phyloP scores from a whole-genome alignment of 2,113 vertebrate species.

The Chaetodon auriga region DNA sequence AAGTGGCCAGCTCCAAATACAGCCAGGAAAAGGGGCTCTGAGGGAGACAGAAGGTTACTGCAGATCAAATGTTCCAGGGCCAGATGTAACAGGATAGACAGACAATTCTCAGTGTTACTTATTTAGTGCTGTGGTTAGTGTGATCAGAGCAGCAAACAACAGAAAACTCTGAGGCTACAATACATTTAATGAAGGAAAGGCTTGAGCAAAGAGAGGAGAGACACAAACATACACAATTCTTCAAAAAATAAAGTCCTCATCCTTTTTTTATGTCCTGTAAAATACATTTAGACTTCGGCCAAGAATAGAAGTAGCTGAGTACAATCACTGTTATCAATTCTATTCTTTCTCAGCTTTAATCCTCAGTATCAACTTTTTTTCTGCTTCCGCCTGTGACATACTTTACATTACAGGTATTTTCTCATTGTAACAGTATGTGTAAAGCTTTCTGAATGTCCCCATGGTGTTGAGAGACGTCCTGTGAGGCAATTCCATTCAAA shows the following conservation, averaged over 20 bases:
- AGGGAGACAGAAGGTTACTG: too few species aligned
- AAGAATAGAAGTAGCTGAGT: neutral
- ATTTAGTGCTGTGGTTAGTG: neutral
- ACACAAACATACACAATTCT: neutral
- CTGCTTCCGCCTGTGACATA: neutral
- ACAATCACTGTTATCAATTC: neutral
- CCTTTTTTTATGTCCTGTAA: neutral
- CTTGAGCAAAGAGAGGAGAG: neutral
- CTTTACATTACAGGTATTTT: constrained; percentile 5
- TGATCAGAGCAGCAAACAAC: neutral
- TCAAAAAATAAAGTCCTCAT: too few species aligned
- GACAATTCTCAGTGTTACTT: neutral
- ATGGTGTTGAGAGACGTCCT: constrained; percentile 24
- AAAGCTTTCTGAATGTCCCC: constrained; percentile 27
- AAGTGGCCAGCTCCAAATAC: too few species aligned
- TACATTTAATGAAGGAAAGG: neutral
- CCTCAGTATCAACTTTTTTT: neutral
- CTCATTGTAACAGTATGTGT: constrained; percentile 38
- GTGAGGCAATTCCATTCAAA: constrained; percentile 69
- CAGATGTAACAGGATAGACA: too few species aligned
- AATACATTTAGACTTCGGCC: too few species aligned
- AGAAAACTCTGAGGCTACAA: neutral
- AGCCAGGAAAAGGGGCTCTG: too few species aligned
- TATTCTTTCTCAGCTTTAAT: neutral
- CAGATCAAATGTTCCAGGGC: too few species aligned